phyloP scores from a whole-genome alignment of 1,140 invertebrate species.

The Anastrepha obliqua region DNA sequence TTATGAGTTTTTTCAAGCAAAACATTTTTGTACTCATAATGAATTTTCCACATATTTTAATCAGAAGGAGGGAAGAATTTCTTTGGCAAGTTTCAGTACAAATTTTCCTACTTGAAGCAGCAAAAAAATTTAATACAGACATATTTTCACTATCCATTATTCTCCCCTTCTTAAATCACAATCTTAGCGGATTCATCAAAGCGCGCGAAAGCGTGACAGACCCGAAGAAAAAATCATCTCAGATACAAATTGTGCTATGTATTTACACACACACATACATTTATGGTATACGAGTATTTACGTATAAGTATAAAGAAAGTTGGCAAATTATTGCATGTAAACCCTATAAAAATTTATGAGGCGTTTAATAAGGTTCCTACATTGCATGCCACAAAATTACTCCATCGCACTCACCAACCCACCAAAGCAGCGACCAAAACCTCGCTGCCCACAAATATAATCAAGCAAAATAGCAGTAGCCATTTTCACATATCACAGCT shows the following conservation, averaged over 20 bases:
- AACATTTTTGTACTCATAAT: too few relatives aligned
- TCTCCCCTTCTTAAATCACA: too few relatives aligned
- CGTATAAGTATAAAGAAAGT: conserved; percentile 12
- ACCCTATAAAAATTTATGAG: conserved; percentile 58
- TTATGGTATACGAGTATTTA: not conserved
- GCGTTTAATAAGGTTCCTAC: conserved; percentile 56
- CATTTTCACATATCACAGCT: not conserved
- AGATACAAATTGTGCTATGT: not conserved
- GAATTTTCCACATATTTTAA: too few relatives aligned
- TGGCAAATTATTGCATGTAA: conserved; percentile 55
- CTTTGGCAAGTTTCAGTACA: too few relatives aligned
- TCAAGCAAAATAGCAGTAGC: not conserved
- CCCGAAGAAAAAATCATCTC: not conserved
- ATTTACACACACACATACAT: conserved; percentile 2
- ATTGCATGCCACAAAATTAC: conserved; percentile 24
- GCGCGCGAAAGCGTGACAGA: conserved; percentile 15
- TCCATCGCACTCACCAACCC: too few relatives aligned
- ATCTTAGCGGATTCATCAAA: not conserved
- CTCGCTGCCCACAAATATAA: not conserved
- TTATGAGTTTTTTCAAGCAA: too few relatives aligned
- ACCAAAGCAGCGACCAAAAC: not conserved
- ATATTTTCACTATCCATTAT: too few relatives aligned
- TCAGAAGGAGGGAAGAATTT: too few relatives aligned
- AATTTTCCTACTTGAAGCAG: too few relatives aligned
- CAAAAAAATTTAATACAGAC: too few relatives aligned